Percentiles rank a stretch among this genome's conserved stretches.
Evolutionary conservation across 2,888 invertebrate species (phyloP).

Genomic region (Diaphora mendica): DNA sequence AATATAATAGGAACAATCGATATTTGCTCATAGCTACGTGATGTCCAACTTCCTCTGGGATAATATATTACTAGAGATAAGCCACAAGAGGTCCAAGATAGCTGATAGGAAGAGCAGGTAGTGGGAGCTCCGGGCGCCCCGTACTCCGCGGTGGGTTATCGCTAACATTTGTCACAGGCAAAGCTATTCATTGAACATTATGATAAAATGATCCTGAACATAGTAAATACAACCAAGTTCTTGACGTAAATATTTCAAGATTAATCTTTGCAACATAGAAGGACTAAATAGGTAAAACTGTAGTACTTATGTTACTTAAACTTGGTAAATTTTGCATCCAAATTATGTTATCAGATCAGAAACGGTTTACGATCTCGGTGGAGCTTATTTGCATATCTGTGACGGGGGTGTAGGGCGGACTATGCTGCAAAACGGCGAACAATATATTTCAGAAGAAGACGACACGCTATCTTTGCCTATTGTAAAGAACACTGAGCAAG

Average conservation of each 20-base stretch:
- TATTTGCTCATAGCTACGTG: conserved; percentile 49
- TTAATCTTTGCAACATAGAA: conserved; percentile 31
- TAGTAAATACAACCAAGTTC: conserved; percentile 42
- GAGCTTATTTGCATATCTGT: conserved; percentile 82
- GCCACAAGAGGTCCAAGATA: conserved; percentile 69
- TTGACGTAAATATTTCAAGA: conserved; percentile 35
- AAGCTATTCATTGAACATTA: conserved; percentile 59
- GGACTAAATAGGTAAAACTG: conserved; percentile 48
- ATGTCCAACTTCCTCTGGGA: conserved; percentile 64
- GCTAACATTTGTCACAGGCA: conserved; percentile 64
- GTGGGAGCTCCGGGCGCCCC: conserved; percentile 40
- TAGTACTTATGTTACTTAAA: conserved; percentile 47
- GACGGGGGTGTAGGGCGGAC: conserved; percentile 63
- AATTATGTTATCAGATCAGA: conserved; percentile 80
- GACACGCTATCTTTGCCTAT: conserved; percentile 74
- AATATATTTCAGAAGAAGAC: conserved; percentile 79
- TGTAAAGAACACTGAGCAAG: conserved; percentile 67
- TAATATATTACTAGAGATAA: conserved; percentile 73
- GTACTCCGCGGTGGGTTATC: conserved; percentile 62
- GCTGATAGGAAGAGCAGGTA: conserved; percentile 70
- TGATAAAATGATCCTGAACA: conserved; percentile 57
- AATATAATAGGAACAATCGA: conserved; percentile 42
- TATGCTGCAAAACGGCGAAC: conserved; percentile 67
- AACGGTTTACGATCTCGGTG: conserved; percentile 80
- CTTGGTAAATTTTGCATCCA: conserved; percentile 67